Evolutionary conservation across 2,113 vertebrate species (phyloP).

Genomic region (Campylomormyrus numenius): DNA sequence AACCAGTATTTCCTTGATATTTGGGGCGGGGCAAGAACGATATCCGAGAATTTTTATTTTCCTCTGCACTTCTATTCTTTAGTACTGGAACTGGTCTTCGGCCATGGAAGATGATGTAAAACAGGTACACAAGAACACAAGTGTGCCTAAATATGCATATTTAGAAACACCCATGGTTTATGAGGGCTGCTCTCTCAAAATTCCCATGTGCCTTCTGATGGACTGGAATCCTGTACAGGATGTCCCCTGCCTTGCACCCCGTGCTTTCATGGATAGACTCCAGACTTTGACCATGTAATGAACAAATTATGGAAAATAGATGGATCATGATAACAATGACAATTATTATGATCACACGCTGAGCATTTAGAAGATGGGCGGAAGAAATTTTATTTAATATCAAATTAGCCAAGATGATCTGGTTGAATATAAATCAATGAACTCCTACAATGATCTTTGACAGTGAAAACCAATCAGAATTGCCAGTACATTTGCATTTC

Average conservation of each 20-base stretch:
- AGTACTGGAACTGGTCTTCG: not conserved
- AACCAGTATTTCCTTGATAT: not conserved
- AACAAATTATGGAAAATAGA: not conserved
- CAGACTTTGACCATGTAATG: not conserved
- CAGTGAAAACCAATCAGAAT: not conserved
- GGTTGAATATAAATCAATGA: not conserved
- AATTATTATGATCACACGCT: not conserved
- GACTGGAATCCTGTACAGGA: not conserved
- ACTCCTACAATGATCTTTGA: not conserved
- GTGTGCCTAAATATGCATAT: not conserved
- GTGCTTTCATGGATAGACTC: not conserved
- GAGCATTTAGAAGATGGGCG: not conserved
- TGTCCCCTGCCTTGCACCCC: not conserved
- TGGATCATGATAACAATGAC: not conserved
- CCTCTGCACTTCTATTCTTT: not conserved
- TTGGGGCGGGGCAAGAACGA: not conserved
- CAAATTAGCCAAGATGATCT: not conserved
- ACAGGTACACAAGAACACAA: not conserved
- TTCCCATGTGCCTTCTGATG: not conserved
- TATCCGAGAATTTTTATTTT: not conserved
- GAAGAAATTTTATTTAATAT: not conserved
- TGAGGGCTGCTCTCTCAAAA: not conserved
- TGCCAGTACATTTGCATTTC: not conserved
- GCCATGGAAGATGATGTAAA: not conserved
- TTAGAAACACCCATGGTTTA: not conserved